A percentile compares a stretch with the other conserved stretches of the same genome.
Conservation (phyloP, 2,888 invertebrate species). For the Eupithecia exiguata region DNA sequence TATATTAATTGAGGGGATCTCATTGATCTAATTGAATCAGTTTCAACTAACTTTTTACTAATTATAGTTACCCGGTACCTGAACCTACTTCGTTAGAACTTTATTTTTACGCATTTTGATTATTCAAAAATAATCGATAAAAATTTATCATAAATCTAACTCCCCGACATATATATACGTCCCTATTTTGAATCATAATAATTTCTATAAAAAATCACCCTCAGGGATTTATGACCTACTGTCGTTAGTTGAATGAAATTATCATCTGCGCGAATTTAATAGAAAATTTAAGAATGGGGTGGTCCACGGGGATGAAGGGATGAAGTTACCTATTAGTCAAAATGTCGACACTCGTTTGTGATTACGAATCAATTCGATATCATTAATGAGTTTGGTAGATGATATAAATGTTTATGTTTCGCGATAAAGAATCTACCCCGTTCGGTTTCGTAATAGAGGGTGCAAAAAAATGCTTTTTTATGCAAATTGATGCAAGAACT, state of each 20-base stretch:
- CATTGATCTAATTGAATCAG: too few relatives aligned
- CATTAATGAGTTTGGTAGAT: constrained; percentile 1
- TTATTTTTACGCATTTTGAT: not conserved
- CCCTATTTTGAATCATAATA: constrained; percentile 40
- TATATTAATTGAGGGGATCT: not conserved
- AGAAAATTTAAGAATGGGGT: constrained; percentile 43
- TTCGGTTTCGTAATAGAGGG: not conserved
- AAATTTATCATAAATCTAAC: not conserved
- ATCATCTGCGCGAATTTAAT: constrained; percentile 61
- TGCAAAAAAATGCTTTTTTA: not conserved
- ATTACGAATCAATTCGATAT: constrained; percentile 33
- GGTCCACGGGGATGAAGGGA: constrained; percentile 41
- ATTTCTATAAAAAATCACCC: constrained; percentile 59
- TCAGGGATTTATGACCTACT: constrained; percentile 59
- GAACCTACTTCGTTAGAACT: too few relatives aligned
- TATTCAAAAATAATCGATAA: not conserved
- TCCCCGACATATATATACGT: not conserved
- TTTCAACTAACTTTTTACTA: too few relatives aligned
- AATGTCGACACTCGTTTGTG: constrained; percentile 45
- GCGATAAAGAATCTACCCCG: not conserved
- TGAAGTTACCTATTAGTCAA: constrained; percentile 50
- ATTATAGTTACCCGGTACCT: too few relatives aligned
- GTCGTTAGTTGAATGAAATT: constrained; percentile 65
- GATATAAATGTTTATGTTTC: not conserved
- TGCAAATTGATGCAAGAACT: not conserved